phyloP scores from a whole-genome alignment of 1,140 invertebrate species.

The Apis laboriosa region DNA sequence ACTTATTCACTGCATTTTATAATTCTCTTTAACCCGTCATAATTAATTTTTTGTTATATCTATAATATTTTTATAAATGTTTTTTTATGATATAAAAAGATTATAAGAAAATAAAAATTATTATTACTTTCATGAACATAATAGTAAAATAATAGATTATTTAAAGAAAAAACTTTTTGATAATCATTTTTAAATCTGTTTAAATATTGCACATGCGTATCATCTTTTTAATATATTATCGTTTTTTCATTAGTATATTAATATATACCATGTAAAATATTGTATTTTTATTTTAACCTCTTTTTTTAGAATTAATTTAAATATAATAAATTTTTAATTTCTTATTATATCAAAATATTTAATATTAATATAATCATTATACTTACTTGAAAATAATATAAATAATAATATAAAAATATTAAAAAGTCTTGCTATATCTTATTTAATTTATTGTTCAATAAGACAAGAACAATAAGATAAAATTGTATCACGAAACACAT shows the following conservation, averaged over 20 bases:
- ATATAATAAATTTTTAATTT: neutral
- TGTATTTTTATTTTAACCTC: neutral
- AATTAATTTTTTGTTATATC: neutral
- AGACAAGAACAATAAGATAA: neutral
- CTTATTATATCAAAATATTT: neutral
- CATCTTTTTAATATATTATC: neutral
- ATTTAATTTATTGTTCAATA: neutral
- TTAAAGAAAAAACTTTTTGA: neutral
- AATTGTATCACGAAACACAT: neutral
- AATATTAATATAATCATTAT: neutral
- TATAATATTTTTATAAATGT: too few relatives aligned
- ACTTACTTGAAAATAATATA: too few relatives aligned
- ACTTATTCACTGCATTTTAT: slow-evolving; percentile 4
- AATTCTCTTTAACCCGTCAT: slow-evolving; percentile 27
- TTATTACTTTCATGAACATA: neutral
- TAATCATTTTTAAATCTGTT: neutral
- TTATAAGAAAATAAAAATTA: too few relatives aligned
- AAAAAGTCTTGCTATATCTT: neutral
- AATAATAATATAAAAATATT: neutral
- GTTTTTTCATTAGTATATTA: neutral
- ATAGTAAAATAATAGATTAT: neutral
- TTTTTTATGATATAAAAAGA: neutral
- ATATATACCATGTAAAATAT: neutral
- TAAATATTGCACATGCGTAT: neutral
- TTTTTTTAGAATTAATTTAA: neutral